These are phyloP conservation scores for Harpegnathos saltator DNA, from an alignment of 1,140 invertebrate genomes.

Conservation along the genomic window DNA sequence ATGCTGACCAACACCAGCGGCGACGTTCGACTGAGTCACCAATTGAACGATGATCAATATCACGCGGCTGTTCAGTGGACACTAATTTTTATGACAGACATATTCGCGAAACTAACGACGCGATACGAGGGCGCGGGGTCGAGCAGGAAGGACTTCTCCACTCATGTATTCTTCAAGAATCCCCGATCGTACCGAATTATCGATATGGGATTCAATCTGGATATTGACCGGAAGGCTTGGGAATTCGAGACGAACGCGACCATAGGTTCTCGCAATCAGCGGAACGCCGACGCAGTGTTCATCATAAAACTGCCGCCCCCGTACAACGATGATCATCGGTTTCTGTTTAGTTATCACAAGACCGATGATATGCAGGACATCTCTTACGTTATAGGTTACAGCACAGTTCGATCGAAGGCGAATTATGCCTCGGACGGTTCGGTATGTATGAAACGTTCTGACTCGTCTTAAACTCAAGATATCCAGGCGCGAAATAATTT, in stretches of 20 bases:
- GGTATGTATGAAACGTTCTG: slow-evolving; percentile 69
- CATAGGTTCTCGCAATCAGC: slow-evolving; percentile 83
- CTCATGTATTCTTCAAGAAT: slow-evolving; percentile 86
- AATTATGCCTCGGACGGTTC: slow-evolving; percentile 83
- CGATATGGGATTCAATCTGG: slow-evolving; percentile 85
- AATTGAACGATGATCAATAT: slow-evolving; percentile 73
- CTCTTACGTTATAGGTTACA: slow-evolving; percentile 85
- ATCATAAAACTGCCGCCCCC: slow-evolving; percentile 88
- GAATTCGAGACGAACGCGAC: slow-evolving; percentile 87
- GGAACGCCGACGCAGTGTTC: slow-evolving; percentile 86
- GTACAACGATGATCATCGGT: slow-evolving; percentile 87
- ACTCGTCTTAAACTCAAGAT: too few species aligned
- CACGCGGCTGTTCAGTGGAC: slow-evolving; percentile 75
- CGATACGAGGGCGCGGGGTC: slow-evolving; percentile 70
- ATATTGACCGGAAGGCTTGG: slow-evolving; percentile 86
- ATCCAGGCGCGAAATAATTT: too few species aligned
- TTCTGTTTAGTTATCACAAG: slow-evolving; percentile 85
- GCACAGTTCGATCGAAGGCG: slow-evolving; percentile 83
- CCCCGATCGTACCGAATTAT: slow-evolving; percentile 85
- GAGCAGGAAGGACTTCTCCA: slow-evolving; percentile 84
- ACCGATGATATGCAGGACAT: slow-evolving; percentile 78
- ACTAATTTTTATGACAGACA: slow-evolving; percentile 74
- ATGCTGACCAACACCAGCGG: slow-evolving; percentile 73
- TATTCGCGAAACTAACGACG: slow-evolving; percentile 74
- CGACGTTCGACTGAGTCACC: slow-evolving; percentile 70